phyloP scores from a whole-genome alignment of 2,113 vertebrate species.

The Edolisoma coerulescens region DNA sequence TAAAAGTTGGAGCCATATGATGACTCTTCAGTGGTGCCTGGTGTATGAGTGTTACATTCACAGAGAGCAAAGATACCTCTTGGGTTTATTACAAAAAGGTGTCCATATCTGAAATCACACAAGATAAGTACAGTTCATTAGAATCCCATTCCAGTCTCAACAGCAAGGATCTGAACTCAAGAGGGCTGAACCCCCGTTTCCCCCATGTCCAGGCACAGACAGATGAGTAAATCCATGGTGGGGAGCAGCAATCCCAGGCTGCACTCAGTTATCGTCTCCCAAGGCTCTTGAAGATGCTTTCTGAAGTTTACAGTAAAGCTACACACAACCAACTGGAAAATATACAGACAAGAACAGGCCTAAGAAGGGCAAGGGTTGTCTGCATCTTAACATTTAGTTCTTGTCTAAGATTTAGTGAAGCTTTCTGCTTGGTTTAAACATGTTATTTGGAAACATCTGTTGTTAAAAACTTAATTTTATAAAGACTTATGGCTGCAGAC shows the following conservation, averaged over 20 bases:
- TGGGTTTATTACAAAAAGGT: neutral
- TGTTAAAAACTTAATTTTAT: neutral
- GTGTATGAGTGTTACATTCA: neutral
- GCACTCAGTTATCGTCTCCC: neutral
- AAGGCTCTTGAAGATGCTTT: neutral
- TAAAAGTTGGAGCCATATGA: neutral
- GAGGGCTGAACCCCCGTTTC: neutral
- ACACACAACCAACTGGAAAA: neutral
- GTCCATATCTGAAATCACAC: neutral
- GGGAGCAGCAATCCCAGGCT: neutral
- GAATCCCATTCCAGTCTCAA: neutral
- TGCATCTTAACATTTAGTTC: neutral
- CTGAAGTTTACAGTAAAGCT: neutral
- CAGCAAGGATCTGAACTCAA: neutral
- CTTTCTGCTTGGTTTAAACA: neutral
- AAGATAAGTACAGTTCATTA: neutral
- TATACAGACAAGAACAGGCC: neutral
- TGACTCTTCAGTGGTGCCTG: neutral
- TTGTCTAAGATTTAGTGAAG: neutral
- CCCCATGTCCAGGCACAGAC: neutral
- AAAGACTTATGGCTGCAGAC: neutral
- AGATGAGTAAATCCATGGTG: fast-evolving
- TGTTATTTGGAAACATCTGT: neutral
- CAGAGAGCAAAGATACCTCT: neutral
- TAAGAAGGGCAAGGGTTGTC: neutral